Evolutionary conservation across 2,113 vertebrate genomes (phyloP).

Genomic region (Protomyctophum bolini): DNA sequence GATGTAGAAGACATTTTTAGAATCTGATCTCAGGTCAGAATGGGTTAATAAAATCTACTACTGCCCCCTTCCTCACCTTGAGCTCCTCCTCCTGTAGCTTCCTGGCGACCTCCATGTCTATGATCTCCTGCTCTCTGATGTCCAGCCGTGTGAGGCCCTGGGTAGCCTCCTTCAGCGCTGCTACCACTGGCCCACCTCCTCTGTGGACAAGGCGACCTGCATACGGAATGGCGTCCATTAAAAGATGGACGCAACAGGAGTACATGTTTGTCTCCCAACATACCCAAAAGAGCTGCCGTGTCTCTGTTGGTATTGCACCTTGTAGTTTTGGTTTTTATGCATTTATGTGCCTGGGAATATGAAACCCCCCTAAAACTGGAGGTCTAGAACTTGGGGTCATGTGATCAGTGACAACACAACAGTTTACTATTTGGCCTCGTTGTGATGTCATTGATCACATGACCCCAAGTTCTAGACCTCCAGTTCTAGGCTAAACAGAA

Average conservation of each 20-base stretch:
- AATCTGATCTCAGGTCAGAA: too few relatives aligned
- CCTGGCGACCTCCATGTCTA: conserved; percentile 92
- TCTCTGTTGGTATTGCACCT: conserved; percentile 19
- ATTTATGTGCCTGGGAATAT: too few relatives aligned
- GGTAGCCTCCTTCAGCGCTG: conserved; percentile 72
- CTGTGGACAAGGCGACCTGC: conserved; percentile 67
- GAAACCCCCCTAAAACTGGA: too few relatives aligned
- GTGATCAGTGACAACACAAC: too few relatives aligned
- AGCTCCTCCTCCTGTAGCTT: conserved; percentile 92
- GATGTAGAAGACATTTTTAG: too few relatives aligned
- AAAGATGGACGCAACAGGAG: not conserved
- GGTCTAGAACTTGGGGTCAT: too few relatives aligned
- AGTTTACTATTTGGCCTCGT: not conserved
- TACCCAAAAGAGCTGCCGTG: conserved; percentile 52
- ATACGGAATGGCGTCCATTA: conserved; percentile 6
- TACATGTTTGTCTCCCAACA: not conserved
- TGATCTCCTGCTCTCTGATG: conserved; percentile 82
- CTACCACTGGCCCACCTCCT: conserved; percentile 49
- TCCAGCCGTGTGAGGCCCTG: conserved; percentile 73
- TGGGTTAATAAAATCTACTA: not conserved
- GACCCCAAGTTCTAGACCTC: too few relatives aligned
- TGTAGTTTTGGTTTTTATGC: too few relatives aligned
- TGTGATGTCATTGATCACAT: not conserved
- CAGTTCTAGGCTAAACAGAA: too few relatives aligned
- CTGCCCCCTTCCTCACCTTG: conserved; percentile 71